Conservation (phyloP, 2,113 vertebrate species). For the Phylloscopus trochiloides region DNA sequence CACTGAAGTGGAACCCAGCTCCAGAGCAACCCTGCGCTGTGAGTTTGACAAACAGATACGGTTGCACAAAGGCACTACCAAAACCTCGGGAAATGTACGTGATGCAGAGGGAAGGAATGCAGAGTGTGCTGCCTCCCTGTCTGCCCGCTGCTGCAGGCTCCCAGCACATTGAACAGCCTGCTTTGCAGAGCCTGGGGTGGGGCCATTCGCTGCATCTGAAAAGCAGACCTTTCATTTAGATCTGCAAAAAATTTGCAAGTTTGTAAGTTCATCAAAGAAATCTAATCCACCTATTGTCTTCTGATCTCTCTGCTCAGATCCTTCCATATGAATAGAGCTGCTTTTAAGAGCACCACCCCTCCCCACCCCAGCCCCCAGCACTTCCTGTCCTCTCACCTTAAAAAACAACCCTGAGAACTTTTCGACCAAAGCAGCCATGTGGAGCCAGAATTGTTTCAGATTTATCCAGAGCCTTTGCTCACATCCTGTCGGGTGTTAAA, state of each 20-base stretch:
- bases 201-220: neutral
- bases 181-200: neutral
- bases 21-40: neutral
- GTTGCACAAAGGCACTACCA: neutral
- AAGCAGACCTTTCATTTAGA: neutral
- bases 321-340: constrained; percentile 8
- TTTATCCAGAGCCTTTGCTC: constrained; percentile 65
- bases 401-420: constrained; percentile 69
- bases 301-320: constrained; percentile 31
- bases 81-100: neutral
- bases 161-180: neutral
- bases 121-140: neutral
- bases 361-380: constrained; percentile 11
- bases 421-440: constrained; percentile 59
- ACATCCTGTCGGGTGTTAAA: constrained; percentile 79
- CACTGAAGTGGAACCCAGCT: neutral
- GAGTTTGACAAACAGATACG: neutral
- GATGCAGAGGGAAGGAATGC: neutral
- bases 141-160: neutral
- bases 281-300: constrained; percentile 20
- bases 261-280: constrained; percentile 9
- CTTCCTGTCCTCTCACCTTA: constrained; percentile 75
- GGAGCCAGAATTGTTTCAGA: constrained; percentile 67
- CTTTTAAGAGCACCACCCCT: constrained; percentile 11
- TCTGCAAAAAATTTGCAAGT: neutral